Conservation (phyloP, 2,888 invertebrate species). For the Eilema caniola region DNA sequence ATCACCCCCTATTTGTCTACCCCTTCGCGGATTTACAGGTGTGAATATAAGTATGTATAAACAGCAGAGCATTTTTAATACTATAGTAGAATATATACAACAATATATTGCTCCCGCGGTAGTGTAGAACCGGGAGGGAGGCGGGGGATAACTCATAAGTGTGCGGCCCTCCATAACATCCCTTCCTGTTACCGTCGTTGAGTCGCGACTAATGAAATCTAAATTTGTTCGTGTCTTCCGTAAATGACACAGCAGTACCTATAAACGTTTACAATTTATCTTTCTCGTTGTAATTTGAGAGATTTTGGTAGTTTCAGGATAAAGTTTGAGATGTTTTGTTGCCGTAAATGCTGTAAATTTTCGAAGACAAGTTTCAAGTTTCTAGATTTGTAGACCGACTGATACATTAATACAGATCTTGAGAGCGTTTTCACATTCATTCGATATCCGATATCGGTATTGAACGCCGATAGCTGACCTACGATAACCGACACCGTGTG, state of each 20-base stretch:
- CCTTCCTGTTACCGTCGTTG: not conserved
- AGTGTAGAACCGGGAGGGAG: not conserved
- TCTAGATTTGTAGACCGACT: too few relatives aligned
- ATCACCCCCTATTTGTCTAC: too few relatives aligned
- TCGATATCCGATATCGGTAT: too few relatives aligned
- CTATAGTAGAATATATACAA: not conserved
- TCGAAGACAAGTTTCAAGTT: not conserved
- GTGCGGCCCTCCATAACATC: not conserved
- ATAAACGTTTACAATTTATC: not conserved
- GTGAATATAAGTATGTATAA: not conserved
- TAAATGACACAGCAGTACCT: conserved; percentile 4
- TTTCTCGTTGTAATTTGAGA: not conserved
- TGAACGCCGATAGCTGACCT: too few relatives aligned
- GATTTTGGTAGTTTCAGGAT: not conserved
- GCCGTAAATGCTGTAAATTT: not conserved
- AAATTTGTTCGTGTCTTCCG: not conserved
- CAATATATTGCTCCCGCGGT: not conserved
- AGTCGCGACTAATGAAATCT: conserved; percentile 6
- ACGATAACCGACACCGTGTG: too few relatives aligned
- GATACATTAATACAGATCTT: too few relatives aligned
- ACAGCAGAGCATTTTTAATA: not conserved
- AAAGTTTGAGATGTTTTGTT: not conserved
- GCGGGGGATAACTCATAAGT: not conserved
- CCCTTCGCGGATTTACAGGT: too few relatives aligned
- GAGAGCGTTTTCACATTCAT: too few relatives aligned